These are phyloP conservation scores for Paraplagusia blochii DNA, from an alignment of 2,113 vertebrate species.

Conservation along the genomic window DNA sequence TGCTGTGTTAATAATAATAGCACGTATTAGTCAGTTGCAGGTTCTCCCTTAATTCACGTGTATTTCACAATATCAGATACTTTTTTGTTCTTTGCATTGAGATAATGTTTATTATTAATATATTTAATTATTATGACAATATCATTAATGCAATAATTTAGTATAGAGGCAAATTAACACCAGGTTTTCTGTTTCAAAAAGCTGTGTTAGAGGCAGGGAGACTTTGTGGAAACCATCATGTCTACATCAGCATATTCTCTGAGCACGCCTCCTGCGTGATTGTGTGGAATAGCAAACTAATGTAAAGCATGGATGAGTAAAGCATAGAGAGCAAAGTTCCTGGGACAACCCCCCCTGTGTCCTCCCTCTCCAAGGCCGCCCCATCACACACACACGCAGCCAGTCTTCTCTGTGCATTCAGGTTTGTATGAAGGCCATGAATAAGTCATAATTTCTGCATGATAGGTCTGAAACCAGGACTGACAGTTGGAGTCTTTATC, in stretches of 20 bases:
- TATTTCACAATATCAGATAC: too few relatives aligned
- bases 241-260: slow-evolving; percentile 26
- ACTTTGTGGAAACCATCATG: slow-evolving; percentile 14
- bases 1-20: too few relatives aligned
- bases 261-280: not conserved
- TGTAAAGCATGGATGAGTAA: slow-evolving; percentile 41
- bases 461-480: slow-evolving; percentile 69
- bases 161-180: too few relatives aligned
- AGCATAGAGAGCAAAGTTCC: slow-evolving; percentile 12
- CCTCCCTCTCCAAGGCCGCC: too few relatives aligned
- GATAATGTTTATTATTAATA: too few relatives aligned
- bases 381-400: not conserved
- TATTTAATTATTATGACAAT: too few relatives aligned
- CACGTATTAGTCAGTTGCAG: too few relatives aligned
- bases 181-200: too few relatives aligned
- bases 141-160: too few relatives aligned
- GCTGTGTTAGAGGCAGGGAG: slow-evolving; percentile 14
- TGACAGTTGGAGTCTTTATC: slow-evolving; percentile 66
- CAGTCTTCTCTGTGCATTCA: slow-evolving; percentile 56
- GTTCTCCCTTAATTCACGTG: too few relatives aligned
- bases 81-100: too few relatives aligned
- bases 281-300: slow-evolving; percentile 40
- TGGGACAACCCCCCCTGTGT: too few relatives aligned
- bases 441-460: slow-evolving; percentile 71
- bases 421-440: slow-evolving; percentile 67